Conservation (phyloP, 2,797 vertebrate species). For the Halcyon badia region DNA sequence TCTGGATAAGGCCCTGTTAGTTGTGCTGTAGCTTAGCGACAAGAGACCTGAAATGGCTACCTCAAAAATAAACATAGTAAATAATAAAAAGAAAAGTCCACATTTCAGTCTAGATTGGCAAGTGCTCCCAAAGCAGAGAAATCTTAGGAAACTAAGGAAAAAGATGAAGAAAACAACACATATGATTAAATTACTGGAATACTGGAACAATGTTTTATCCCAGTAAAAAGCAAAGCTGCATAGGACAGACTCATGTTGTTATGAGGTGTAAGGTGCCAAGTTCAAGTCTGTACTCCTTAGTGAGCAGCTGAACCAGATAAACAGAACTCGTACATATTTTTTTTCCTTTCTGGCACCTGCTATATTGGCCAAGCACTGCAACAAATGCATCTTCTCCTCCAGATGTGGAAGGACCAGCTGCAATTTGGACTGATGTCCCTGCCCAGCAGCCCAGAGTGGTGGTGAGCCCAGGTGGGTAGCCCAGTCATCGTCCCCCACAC, state of each 20-base stretch:
- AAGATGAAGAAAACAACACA: constrained; percentile 7
- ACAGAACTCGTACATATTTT: constrained; percentile 7
- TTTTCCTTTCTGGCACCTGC: constrained; percentile 41
- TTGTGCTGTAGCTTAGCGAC: background rate
- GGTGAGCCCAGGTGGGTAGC: fast-evolving
- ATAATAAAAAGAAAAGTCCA: background rate
- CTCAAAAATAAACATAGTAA: background rate
- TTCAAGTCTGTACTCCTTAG: constrained; percentile 24
- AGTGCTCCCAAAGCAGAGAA: background rate
- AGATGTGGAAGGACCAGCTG: background rate
- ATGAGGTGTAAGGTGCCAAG: constrained; percentile 29
- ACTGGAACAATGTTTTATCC: background rate
- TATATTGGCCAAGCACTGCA: background rate
- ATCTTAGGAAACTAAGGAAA: constrained; percentile 47
- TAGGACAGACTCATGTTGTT: background rate
- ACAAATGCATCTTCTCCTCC: background rate
- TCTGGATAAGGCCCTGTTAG: background rate
- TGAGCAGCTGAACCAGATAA: background rate
- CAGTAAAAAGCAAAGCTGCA: background rate
- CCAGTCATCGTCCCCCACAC: fast-evolving
- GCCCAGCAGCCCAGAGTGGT: fast-evolving
- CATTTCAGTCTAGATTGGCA: background rate
- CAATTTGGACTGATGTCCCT: fast-evolving
- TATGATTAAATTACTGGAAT: background rate
- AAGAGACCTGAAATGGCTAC: background rate